Percentiles rank a stretch among this genome's conserved stretches.
phyloP scores from a whole-genome alignment of 2,113 vertebrate species.

The Rhizomys pruinosus region DNA sequence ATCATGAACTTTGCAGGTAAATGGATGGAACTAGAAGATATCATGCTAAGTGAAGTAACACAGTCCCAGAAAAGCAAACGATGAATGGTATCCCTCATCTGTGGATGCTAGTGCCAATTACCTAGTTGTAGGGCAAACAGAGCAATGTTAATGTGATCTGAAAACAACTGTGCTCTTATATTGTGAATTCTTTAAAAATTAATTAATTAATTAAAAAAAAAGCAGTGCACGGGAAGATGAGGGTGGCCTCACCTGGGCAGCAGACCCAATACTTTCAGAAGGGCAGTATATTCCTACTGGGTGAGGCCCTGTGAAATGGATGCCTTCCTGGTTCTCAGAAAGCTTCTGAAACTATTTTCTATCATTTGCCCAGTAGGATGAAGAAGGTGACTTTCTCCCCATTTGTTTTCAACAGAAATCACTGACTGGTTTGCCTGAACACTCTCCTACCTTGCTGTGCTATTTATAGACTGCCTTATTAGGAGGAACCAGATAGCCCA shows the following conservation, averaged over 20 bases:
- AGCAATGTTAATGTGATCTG: no score
- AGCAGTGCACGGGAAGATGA: neutral
- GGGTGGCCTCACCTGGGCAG: neutral
- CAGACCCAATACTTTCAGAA: neutral
- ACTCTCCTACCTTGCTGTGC: neutral
- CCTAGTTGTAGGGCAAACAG: no score
- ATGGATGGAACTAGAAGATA: no score
- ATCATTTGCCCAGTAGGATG: neutral
- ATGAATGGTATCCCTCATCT: no score
- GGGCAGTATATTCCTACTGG: neutral
- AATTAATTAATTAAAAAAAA: no score
- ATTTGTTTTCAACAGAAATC: conserved; percentile 38
- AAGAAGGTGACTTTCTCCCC: neutral
- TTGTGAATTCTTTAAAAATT: no score
- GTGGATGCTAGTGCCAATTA: no score
- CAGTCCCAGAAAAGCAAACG: no score
- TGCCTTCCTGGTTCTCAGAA: conserved; percentile 6
- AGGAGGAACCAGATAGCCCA: neutral
- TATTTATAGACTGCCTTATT: neutral
- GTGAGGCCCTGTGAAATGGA: neutral
- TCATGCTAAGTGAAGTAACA: no score
- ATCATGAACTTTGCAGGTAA: no score
- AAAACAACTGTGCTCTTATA: no score
- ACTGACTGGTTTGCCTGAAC: neutral
- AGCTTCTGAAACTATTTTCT: conserved; percentile 22